These are phyloP conservation scores for Xestia sexstrigata DNA, from an alignment of 2,888 invertebrate genomes.

Conservation along the genomic window DNA sequence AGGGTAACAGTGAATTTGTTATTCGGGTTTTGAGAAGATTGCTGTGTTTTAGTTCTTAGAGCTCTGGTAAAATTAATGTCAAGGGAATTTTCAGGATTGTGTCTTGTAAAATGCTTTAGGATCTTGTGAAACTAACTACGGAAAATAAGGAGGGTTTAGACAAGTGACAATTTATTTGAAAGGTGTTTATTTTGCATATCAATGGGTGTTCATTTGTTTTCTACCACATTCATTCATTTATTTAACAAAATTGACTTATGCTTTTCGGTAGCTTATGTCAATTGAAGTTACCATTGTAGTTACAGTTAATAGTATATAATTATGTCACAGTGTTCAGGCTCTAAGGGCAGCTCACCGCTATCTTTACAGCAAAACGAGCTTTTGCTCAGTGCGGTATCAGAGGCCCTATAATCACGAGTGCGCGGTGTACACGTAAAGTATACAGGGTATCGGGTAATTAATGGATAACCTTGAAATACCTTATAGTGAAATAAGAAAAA, in stretches of 20 bases:
- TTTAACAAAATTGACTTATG: not conserved
- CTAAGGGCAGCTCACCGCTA: not conserved
- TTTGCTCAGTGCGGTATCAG: not conserved
- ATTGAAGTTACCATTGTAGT: not conserved
- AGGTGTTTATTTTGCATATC: not conserved
- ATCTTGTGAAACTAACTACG: not conserved
- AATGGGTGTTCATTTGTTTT: not conserved
- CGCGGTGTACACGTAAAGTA: no score
- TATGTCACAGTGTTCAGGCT: no score
- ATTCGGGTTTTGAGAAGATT: not conserved
- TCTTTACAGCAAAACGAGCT: not conserved
- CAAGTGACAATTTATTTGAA: not conserved
- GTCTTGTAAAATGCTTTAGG: not conserved
- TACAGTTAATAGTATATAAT: no score
- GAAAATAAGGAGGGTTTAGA: not conserved
- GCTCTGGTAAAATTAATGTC: not conserved
- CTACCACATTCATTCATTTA: not conserved
- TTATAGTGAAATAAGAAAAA: no score
- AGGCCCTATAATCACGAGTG: no score
- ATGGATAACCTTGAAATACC: no score
- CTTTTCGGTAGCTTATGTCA: not conserved
- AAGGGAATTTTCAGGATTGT: not conserved
- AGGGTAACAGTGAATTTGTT: not conserved
- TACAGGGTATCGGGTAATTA: no score
- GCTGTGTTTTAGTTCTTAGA: not conserved